Evolutionary conservation across 2,797 vertebrate genomes (phyloP), one percentile per base, ranked within the genome.

Genomic region (Neopelma chrysocephalum): DNA sequence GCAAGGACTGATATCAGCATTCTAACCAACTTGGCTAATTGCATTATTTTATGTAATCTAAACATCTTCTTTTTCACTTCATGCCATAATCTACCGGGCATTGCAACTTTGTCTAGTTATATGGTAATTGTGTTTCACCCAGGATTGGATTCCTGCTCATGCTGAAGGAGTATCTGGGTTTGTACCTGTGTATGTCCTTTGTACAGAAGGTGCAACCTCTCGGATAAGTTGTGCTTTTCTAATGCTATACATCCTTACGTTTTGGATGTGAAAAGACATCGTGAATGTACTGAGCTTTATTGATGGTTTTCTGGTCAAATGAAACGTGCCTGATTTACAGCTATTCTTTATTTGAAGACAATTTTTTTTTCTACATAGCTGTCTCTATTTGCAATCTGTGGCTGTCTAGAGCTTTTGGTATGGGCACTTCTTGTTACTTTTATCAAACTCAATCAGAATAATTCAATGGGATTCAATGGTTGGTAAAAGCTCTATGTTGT

Each of bases 1-100:
- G 5, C 17, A n/a, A 53, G 16, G 47, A 32, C 8, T 12, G 23
- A 34, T 56, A n/a, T 26, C 3, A 3, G 12, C 0, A 0, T 65
- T 34, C 25, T 23, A 54, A 65, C 4, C 6, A 43, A 6, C 56
- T 34, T 61, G 42, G 34, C 2, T 61, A 82, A 50, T 32, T 47
- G 6, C 10, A 47, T 54, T 13, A 32, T 43, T 93, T 87, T n/a
- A 19, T 65, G 16, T 13, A 29, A 64, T 36, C 19, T 51, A 47
- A 75, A n/a, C 0, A 0, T n/a, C 56, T 62, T n/a, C 42, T 40
- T 62, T 78, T 89, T 82, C 15, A 13, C 8, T 72, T 79, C 3
- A 3, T 65, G 27, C 10, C 9, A 13, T 47, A 34, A 72, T 29
- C 31, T 87, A 11, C 22, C 57, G 23, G 50, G 10, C 16, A 12